These are phyloP conservation scores for Drosophila lini DNA, from an alignment of 1,140 invertebrate genomes.

Conservation along the genomic window DNA sequence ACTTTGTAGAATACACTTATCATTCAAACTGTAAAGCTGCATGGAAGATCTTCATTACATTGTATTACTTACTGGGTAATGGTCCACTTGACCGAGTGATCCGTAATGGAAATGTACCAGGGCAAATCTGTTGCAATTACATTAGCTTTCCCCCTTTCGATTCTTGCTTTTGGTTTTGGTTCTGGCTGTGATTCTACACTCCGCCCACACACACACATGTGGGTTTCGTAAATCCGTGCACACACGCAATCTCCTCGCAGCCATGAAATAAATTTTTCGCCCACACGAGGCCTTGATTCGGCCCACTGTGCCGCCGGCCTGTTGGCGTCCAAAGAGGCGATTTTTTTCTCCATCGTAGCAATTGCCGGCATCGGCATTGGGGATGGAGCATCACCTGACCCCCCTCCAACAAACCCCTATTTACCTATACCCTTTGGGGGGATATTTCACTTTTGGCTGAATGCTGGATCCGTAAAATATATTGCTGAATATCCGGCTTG, in stretches of 20 bases:
- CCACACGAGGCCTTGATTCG: slow-evolving; percentile 34
- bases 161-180: slow-evolving; percentile 2
- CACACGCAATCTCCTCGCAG: slow-evolving; percentile 24
- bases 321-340: slow-evolving; percentile 1
- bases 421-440: background rate
- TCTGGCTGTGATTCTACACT: slow-evolving; percentile 1
- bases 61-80: slow-evolving; percentile 16
- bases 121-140: slow-evolving; percentile 28
- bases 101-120: slow-evolving; percentile 34
- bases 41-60: slow-evolving; percentile 4
- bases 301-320: slow-evolving; percentile 31
- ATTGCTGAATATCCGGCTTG: background rate
- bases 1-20: slow-evolving; percentile 1
- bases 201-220: slow-evolving; percentile 10
- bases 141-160: slow-evolving; percentile 8
- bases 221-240: slow-evolving; percentile 41
- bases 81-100: slow-evolving; percentile 42
- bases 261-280: slow-evolving; percentile 15
- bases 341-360: slow-evolving; percentile 1
- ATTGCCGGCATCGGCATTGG: slow-evolving; percentile 15
- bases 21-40: background rate
- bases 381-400: slow-evolving; percentile 16
- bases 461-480: background rate
- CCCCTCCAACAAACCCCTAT: background rate
- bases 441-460: background rate